Evolutionary conservation across 2,113 vertebrate species (phyloP).

Genomic region (Ciconia boyciana): DNA sequence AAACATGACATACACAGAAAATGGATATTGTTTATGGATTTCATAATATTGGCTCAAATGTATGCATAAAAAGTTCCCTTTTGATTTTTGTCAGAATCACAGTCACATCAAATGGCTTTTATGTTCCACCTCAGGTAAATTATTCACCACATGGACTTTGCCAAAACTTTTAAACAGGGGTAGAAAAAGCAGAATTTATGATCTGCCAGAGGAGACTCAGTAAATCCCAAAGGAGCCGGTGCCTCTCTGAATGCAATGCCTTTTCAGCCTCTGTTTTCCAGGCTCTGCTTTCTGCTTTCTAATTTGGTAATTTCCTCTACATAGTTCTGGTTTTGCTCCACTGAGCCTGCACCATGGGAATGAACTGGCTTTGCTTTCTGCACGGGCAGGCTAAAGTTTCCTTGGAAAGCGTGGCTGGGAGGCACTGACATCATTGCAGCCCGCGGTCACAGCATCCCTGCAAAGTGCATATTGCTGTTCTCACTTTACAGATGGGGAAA

Average conservation of each 20-base stretch:
- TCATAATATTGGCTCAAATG: slow-evolving; percentile 26
- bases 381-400: rapidly evolving
- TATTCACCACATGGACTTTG: neutral
- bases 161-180: neutral
- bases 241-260: neutral
- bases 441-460: neutral
- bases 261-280: neutral
- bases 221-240: neutral
- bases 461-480: neutral
- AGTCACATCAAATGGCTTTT: neutral
- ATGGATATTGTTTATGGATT: slow-evolving; percentile 20
- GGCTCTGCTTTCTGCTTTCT: neutral
- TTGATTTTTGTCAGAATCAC: slow-evolving; percentile 3
- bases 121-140: neutral
- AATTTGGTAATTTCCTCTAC: neutral
- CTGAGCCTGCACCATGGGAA: neutral
- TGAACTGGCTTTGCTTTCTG: neutral
- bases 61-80: neutral
- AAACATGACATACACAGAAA: neutral
- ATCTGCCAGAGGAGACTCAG: neutral
- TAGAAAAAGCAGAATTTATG: neutral
- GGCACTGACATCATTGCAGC: neutral
- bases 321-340: neutral
- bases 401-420: neutral
- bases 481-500: neutral